phyloP scores from a whole-genome alignment of 2,888 invertebrate genomes.

The Orthonevra nobilis region DNA sequence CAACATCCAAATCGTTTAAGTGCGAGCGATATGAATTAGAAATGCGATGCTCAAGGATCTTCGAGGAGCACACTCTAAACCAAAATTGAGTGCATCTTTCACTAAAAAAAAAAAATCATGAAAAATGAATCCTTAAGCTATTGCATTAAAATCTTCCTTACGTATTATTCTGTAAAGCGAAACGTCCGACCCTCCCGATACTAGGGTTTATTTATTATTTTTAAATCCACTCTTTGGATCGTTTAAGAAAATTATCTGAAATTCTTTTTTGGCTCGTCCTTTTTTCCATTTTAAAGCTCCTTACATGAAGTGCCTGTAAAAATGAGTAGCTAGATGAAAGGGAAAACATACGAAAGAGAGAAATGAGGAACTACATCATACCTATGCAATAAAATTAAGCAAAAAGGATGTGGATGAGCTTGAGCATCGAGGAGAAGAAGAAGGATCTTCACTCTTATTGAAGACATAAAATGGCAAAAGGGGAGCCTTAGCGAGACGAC shows the following conservation, averaged over 20 bases:
- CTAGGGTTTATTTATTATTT: conserved; percentile 12
- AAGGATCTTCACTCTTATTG: conserved; percentile 32
- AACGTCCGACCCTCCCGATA: conserved; percentile 36
- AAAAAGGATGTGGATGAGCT: conserved; percentile 9
- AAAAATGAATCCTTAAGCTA: conserved; percentile 7
- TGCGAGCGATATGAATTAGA: conserved; percentile 12
- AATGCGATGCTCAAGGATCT: conserved; percentile 6
- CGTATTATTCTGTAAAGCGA: not conserved
- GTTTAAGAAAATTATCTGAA: too few species aligned
- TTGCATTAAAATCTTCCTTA: not conserved
- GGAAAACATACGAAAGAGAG: conserved; percentile 20
- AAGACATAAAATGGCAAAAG: conserved; percentile 44
- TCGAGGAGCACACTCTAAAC: not conserved
- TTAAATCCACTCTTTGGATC: conserved; percentile 11
- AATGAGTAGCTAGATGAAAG: conserved; percentile 15
- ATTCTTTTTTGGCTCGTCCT: not conserved
- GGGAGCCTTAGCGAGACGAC: conserved; percentile 19
- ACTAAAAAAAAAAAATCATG: conserved; percentile 3
- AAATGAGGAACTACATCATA: conserved; percentile 44
- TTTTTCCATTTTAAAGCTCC: conserved; percentile 45
- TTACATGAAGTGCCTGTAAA: conserved; percentile 46
- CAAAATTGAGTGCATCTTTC: conserved; percentile 6
- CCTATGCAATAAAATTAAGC: conserved; percentile 37
- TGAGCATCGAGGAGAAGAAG: conserved; percentile 2
- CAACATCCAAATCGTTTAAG: not conserved